A percentile compares a stretch with the other conserved stretches of the same genome.
phyloP scores from a whole-genome alignment of 2,797 vertebrate species.

The Valencia hispanica region DNA sequence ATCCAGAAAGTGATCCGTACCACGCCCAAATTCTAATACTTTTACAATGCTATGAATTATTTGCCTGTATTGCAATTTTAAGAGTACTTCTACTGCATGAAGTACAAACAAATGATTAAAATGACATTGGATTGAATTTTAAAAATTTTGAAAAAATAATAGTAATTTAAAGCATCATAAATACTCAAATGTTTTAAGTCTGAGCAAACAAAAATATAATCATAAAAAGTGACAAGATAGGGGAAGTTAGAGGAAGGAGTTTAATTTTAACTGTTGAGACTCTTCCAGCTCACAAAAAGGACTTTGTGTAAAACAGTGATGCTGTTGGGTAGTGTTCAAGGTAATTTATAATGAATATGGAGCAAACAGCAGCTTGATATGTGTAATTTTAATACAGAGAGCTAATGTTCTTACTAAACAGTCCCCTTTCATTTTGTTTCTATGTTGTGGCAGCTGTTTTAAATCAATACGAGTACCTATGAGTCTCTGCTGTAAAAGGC shows the following conservation, averaged over 20 bases:
- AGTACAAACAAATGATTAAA: neutral
- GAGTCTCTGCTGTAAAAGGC: neutral
- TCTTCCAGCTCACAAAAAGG: too few species aligned
- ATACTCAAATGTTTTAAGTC: neutral
- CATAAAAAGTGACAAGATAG: neutral
- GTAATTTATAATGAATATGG: neutral
- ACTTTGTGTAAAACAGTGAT: too few species aligned
- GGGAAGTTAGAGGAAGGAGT: neutral
- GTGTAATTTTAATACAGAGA: too few species aligned
- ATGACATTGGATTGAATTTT: neutral
- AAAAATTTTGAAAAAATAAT: neutral
- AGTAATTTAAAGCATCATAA: neutral
- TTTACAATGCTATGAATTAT: neutral
- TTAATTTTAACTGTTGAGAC: neutral
- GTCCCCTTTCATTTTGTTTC: neutral
- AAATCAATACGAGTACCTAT: neutral
- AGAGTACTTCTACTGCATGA: neutral
- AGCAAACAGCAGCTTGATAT: neutral
- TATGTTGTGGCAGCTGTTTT: neutral
- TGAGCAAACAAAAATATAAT: neutral
- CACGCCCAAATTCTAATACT: too few species aligned
- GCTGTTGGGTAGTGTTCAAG: too few species aligned
- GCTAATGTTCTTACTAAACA: too few species aligned
- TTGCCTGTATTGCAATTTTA: neutral
- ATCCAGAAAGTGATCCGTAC: too few species aligned